phyloP scores from a whole-genome alignment of 2,797 vertebrate species.

The Gastrophryne carolinensis region DNA sequence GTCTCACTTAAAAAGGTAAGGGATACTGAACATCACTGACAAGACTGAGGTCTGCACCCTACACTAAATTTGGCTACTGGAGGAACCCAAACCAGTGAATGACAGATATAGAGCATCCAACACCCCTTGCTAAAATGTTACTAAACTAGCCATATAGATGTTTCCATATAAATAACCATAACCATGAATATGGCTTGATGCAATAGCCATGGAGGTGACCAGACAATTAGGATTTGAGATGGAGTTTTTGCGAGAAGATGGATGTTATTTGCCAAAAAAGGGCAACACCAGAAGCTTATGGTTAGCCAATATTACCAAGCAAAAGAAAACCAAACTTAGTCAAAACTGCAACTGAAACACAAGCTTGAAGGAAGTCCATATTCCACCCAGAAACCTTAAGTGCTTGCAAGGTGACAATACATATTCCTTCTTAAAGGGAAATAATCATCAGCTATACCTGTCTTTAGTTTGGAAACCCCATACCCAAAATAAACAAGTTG shows the following conservation, averaged over 20 bases:
- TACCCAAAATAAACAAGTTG: no score
- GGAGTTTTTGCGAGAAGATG: background rate
- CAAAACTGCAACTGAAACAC: slow-evolving; percentile 12
- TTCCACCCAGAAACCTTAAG: slow-evolving; percentile 21
- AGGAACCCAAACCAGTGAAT: no score
- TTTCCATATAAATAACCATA: no score
- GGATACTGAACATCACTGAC: no score
- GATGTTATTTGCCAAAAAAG: background rate
- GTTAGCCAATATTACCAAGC: slow-evolving; percentile 44
- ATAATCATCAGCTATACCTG: no score
- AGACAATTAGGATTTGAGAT: background rate
- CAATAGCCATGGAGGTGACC: background rate
- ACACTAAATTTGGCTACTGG: no score
- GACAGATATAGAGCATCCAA: no score
- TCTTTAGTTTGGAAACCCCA: no score
- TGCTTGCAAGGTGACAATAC: slow-evolving; percentile 15
- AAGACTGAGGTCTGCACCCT: no score
- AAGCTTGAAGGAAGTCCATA: background rate
- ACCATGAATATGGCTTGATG: background rate
- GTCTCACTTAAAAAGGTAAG: no score
- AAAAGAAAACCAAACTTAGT: slow-evolving; percentile 27
- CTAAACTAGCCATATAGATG: no score
- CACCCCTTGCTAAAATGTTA: no score
- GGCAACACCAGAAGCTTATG: slow-evolving; percentile 4
- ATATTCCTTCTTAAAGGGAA: slow-evolving; percentile 10